Evolutionary conservation across 2,113 vertebrate species (phyloP).

Genomic region (Solea senegalensis): DNA sequence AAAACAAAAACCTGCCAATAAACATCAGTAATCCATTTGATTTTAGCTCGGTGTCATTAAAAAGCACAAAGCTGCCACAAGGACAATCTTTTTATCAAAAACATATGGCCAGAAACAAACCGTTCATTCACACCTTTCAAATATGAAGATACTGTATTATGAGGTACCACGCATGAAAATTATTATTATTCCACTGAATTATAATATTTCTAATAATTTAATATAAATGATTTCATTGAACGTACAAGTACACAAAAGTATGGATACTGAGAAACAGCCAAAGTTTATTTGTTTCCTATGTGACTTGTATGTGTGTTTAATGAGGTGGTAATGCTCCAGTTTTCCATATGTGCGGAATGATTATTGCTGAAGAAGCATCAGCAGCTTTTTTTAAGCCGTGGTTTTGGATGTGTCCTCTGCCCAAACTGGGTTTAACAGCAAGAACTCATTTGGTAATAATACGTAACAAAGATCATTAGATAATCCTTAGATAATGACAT

Average conservation of each 20-base stretch:
- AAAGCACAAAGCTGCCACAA: background rate
- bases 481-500: too few species aligned
- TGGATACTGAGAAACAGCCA: too few species aligned
- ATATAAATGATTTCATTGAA: too few species aligned
- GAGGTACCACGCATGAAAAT: constrained; percentile 1
- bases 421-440: constrained; percentile 16
- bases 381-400: constrained; percentile 32
- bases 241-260: too few species aligned
- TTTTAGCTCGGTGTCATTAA: constrained; percentile 3
- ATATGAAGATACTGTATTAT: background rate
- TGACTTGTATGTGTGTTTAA: background rate
- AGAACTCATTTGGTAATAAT: background rate
- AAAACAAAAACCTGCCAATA: background rate
- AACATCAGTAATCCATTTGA: background rate
- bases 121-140: constrained; percentile 11
- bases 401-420: constrained; percentile 20
- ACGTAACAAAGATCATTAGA: too few species aligned
- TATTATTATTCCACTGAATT: background rate
- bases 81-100: constrained; percentile 7
- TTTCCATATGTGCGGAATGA: constrained; percentile 1
- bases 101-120: constrained; percentile 29
- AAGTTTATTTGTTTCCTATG: too few species aligned
- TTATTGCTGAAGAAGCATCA: constrained; percentile 30
- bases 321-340: background rate
- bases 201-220: too few species aligned